Conservation (phyloP, 2,113 vertebrate species). For the Neoarius graeffei region DNA sequence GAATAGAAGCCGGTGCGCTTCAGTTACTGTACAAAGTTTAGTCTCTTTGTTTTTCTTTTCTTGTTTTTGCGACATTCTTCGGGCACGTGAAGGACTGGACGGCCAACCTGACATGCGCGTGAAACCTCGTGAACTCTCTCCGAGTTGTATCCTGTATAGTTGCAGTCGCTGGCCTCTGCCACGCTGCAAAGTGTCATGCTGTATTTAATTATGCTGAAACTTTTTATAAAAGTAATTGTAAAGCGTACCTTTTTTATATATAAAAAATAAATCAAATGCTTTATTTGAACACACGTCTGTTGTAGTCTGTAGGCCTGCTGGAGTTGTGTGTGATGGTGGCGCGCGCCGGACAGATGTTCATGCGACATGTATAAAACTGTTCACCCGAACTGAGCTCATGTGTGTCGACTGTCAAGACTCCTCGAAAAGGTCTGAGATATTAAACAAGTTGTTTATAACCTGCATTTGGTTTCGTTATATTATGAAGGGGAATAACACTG, state of each 20-base stretch:
- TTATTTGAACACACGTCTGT: conserved; percentile 77
- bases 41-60: conserved; percentile 74
- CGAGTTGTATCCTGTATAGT: conserved; percentile 94
- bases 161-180: conserved; percentile 81
- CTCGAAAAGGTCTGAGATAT: neutral
- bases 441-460: neutral
- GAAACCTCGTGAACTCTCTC: conserved; percentile 89
- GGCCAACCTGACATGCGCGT: conserved; percentile 82
- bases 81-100: conserved; percentile 90
- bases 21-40: conserved; percentile 87
- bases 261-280: conserved; percentile 96
- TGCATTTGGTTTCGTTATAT: neutral
- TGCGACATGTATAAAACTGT: conserved; percentile 1
- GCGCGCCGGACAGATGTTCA: conserved; percentile 9
- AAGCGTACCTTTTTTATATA: conserved; percentile 88
- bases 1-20: conserved; percentile 85
- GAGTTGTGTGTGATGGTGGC: conserved; percentile 1
- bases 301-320: conserved; percentile 34
- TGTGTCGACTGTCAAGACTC: neutral
- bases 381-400: conserved; percentile 13
- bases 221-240: conserved; percentile 99
- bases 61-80: conserved; percentile 77
- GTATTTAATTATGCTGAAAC: conserved; percentile 98
- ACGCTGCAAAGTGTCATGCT: conserved; percentile 97
- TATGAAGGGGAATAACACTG: neutral